Evolutionary conservation across 1,140 invertebrate genomes (phyloP), one percentile per base, ranked within the genome.

Genomic region (Drosophila sp.): DNA sequence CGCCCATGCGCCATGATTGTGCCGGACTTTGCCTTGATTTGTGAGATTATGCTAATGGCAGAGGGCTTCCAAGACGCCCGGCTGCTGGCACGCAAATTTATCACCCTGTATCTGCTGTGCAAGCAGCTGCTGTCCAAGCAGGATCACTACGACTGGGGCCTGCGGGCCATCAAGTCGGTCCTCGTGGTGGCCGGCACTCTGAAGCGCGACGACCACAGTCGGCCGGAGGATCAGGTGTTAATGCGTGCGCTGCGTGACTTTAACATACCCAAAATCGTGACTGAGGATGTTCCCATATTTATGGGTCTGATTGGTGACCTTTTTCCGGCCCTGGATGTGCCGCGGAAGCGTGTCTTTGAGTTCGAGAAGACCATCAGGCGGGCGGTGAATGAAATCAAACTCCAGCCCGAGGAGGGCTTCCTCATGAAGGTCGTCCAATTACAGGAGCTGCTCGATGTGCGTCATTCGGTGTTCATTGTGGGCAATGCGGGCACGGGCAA

Each of bases 391-490:
- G 96, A 97, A 87, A 93, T 97, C 33, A 96, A 96, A 78, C 93
- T 98, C 2, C 97, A 98, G 91, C 96, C 97, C 1, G 96, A 98
- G 84, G 97, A 98, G 71, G 95, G 94, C 55, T 98, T 98, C 90
- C 94, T 97, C 44, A 92, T 96, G 72, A 96, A 96, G 92, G 94
- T 98, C 23, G 96, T 98, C 0, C 97, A 98, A 92, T 92, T 98
- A 10, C 95, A 97, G 87, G 97, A 98, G 90, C 92, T 98, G 10
- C 94, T 98, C 72, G 96, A 96, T 69, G 97, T 98, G 0, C 94
- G 97, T 41, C 97, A 98, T 92, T 98, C 97, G 3, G 97, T 98
- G 0, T 98, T 98, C 90, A 95, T 98, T 64, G 94, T 98, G 60
- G 97, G 97, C 7, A 94, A 95, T 90, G 95, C 97, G 17, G 97